phyloP scores from a whole-genome alignment of 2,888 invertebrate species.

The Agrotis puta region DNA sequence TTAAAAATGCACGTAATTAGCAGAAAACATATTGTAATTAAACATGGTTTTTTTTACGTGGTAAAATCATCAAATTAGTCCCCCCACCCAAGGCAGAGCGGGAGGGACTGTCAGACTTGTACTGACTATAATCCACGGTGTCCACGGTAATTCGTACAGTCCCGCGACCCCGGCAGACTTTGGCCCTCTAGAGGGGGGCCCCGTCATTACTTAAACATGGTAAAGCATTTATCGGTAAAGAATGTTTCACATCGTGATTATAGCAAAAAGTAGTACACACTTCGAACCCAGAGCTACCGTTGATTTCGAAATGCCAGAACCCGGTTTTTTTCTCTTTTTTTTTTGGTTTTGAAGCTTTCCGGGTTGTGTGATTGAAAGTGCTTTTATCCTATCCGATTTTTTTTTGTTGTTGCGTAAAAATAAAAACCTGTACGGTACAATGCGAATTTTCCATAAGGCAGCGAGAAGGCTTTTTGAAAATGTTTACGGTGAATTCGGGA shows the following conservation, averaged over 20 bases:
- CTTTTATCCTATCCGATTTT: constrained; percentile 36
- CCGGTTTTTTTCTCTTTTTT: constrained; percentile 36
- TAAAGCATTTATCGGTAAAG: not conserved
- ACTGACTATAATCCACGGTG: too few relatives aligned
- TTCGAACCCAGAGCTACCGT: constrained; percentile 18
- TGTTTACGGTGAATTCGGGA: not conserved
- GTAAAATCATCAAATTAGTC: too few relatives aligned
- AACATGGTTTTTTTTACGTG: too few relatives aligned
- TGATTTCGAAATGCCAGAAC: constrained; percentile 28
- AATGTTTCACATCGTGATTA: not conserved
- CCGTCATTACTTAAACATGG: too few relatives aligned
- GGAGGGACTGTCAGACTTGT: too few relatives aligned
- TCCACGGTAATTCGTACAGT: too few relatives aligned
- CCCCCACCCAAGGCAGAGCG: too few relatives aligned
- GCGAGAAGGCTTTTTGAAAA: constrained; percentile 23
- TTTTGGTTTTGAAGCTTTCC: constrained; percentile 36
- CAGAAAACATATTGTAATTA: too few relatives aligned
- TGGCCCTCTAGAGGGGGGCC: too few relatives aligned
- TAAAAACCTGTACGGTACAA: constrained; percentile 5
- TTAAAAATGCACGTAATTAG: not conserved
- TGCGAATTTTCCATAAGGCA: constrained; percentile 13
- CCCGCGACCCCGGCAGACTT: too few relatives aligned
- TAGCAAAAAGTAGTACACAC: constrained; percentile 5
- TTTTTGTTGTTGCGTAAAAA: constrained; percentile 8
- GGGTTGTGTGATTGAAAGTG: constrained; percentile 37